Conservation (phyloP, 2,888 invertebrate species). For the Ditula angustiorana region DNA sequence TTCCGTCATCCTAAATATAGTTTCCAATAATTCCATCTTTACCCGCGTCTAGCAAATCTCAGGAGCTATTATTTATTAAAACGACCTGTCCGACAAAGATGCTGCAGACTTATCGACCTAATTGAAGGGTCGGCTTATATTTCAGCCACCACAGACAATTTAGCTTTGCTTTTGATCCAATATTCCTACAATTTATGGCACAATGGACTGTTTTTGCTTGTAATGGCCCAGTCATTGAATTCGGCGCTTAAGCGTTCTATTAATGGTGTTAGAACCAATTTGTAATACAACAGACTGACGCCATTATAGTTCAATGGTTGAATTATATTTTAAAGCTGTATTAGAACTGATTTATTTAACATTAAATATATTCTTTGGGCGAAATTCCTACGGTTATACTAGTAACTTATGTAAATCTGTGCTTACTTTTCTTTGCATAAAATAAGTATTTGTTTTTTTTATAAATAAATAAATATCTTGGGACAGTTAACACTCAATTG, state of each 20-base stretch:
- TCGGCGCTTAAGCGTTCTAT: not conserved
- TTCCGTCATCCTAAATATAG: not conserved
- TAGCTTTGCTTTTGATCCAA: conserved; percentile 30
- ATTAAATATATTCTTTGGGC: too few relatives aligned
- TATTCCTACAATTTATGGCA: conserved; percentile 32
- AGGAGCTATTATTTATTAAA: conserved; percentile 30
- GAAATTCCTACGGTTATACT: too few relatives aligned
- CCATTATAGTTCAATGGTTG: conserved; percentile 12
- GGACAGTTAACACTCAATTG: too few relatives aligned
- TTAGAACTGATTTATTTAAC: too few relatives aligned
- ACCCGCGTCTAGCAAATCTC: conserved; percentile 14
- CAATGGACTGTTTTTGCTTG: conserved; percentile 32
- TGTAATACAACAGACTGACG: conserved; percentile 1
- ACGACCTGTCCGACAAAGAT: conserved; percentile 27
- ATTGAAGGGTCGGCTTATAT: conserved; percentile 26
- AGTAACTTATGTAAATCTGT: too few relatives aligned
- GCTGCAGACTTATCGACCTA: conserved; percentile 22
- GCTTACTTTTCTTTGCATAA: too few relatives aligned
- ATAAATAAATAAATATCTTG: too few relatives aligned
- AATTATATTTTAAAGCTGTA: not conserved
- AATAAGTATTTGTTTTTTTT: too few relatives aligned
- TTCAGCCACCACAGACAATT: conserved; percentile 28
- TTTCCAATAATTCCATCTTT: conserved; percentile 9
- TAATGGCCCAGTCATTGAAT: conserved; percentile 27
- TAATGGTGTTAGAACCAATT: conserved; percentile 24